Evolutionary conservation across 2,113 vertebrate genomes (phyloP), one percentile per base, ranked within the genome.

Genomic region (Dipodomys spectabilis): DNA sequence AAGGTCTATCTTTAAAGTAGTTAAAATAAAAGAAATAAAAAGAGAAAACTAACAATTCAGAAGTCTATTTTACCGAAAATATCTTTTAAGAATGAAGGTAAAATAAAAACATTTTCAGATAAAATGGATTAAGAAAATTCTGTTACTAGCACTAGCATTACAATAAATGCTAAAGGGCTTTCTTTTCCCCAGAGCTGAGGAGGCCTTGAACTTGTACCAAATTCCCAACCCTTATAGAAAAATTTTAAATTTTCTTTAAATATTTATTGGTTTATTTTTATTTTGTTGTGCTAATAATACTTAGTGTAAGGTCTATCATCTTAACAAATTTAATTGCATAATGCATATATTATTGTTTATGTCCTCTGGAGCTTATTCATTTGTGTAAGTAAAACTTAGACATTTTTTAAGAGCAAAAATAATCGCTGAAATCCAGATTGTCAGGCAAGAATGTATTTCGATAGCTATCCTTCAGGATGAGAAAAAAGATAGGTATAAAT

Each of bases 81-180:
- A n/a, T 68, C 20, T 30, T 92, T 89, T 27, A 73, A 83, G 27
- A 94, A 88, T 84, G 28, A 73, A 73, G 27, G 44, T 67, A 82
- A 78, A 78, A 88, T 88, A 69, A 23, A 77, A 11, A 82, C 8
- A n/a, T 94, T 67, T 83, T 79, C 57, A 73, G 39, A 73, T 84
- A 84, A 93, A 88, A 25, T 12, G 82, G 6, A 69, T 19, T 64
- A 60, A 74, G 16, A 68, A 57, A 57, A 57, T 57, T 35, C 49
- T 75, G 19, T 62, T 35, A 22, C 35, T n/a, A 81, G 23, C 22
- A 53, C 22, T 39, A 73, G 23, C 15, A 53, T 81, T 85, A 80
- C 13, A 92, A 73, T 35, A 62, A 85, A 39, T 75, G 25, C 35
- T 81, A 62, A 74, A 80, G 22, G 5, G 60, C 4, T 57, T 57